These are phyloP conservation scores for Cottus gobio DNA, from an alignment of 2,113 vertebrate genomes.

Conservation along the genomic window DNA sequence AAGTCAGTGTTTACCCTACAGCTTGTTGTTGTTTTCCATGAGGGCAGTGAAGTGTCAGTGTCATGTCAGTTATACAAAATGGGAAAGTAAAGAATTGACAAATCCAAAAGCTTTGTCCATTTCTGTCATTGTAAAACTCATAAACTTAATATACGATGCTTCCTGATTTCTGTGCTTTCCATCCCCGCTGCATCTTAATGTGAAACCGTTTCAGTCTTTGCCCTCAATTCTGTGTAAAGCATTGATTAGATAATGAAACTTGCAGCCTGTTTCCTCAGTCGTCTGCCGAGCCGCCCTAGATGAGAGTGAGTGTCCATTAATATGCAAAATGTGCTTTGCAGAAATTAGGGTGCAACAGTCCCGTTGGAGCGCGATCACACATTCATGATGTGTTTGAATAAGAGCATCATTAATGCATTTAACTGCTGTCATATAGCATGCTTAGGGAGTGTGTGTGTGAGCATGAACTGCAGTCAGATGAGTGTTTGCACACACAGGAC, in stretches of 20 bases:
- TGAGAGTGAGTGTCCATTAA: conserved; percentile 49
- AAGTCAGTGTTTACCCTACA: not conserved
- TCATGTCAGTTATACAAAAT: not conserved
- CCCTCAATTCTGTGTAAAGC: conserved; percentile 26
- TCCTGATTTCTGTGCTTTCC: not conserved
- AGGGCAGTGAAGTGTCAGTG: conserved; percentile 17
- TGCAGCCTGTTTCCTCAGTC: conserved; percentile 29
- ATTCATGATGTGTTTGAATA: conserved; percentile 4
- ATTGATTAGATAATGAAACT: conserved; percentile 47
- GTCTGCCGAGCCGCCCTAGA: conserved; percentile 53
- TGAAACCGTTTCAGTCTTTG: conserved; percentile 12
- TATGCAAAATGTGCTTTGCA: conserved; percentile 50
- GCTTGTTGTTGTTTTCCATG: conserved; percentile 11
- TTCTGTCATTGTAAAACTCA: not conserved
- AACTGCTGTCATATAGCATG: not conserved
- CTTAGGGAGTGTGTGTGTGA: not conserved
- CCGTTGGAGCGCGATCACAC: conserved; percentile 27
- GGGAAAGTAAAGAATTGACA: too few species aligned
- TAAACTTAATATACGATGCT: not conserved
- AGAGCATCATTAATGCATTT: not conserved
- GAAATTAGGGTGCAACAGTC: conserved; percentile 35
- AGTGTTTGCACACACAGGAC: not conserved
- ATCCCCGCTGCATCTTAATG: conserved; percentile 13
- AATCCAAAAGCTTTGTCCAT: conserved; percentile 12
- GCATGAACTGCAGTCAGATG: not conserved